A percentile compares a stretch with the other conserved stretches of the same genome.
phyloP scores from a whole-genome alignment of 2,113 vertebrate genomes.

The Callopanchax toddi region DNA sequence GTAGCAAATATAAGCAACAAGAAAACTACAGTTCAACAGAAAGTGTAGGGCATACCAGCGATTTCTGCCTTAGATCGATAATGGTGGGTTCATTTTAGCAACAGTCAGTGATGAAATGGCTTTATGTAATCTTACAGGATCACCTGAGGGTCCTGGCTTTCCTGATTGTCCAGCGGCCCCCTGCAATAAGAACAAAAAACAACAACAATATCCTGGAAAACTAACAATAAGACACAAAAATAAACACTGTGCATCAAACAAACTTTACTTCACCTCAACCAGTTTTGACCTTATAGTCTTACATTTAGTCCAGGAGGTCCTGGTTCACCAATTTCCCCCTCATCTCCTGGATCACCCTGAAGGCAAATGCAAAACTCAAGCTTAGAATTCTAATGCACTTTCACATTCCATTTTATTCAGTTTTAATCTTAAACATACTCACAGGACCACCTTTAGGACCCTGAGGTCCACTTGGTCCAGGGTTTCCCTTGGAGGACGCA shows the following conservation, averaged over 20 bases:
- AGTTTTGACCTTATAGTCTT: conserved; percentile 33
- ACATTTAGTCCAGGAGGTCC: conserved; percentile 75
- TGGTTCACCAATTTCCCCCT: conserved; percentile 75
- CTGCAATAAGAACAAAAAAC: conserved; percentile 54
- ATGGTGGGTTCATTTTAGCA: neutral
- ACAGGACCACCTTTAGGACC: conserved; percentile 78
- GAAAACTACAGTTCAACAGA: neutral
- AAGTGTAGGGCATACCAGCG: neutral
- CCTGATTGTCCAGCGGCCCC: conserved; percentile 76
- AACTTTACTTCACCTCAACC: no score
- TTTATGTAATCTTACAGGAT: conserved; percentile 83
- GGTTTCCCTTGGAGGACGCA: conserved; percentile 66
- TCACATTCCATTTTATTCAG: neutral
- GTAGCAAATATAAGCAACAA: conserved; percentile 11
- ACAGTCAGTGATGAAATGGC: conserved; percentile 48
- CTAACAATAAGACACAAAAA: neutral
- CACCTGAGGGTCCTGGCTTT: conserved; percentile 80
- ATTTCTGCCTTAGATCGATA: neutral
- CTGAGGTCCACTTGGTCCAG: conserved; percentile 64
- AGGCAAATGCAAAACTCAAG: neutral
- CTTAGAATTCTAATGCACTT: fast-evolving
- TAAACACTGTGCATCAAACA: neutral
- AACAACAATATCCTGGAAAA: neutral
- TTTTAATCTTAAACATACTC: conserved; percentile 39
- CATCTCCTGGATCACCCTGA: conserved; percentile 71